These are phyloP conservation scores for Myotis pilosus DNA, from an alignment of 2,797 vertebrate genomes.

Conservation along the genomic window DNA sequence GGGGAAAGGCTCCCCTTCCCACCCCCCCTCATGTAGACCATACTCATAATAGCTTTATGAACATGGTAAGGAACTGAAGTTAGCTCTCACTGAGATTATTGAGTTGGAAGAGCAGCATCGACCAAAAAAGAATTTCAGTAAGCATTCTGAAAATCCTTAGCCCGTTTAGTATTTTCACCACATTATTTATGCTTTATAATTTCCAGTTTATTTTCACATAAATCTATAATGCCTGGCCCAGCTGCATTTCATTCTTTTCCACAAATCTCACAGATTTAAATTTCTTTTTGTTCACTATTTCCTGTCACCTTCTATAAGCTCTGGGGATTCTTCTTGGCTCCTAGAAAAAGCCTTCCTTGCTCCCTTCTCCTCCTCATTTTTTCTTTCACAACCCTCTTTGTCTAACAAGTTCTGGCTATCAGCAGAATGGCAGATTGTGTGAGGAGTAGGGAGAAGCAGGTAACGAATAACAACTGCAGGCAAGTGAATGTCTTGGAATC, in stretches of 20 bases:
- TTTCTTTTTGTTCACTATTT: not conserved
- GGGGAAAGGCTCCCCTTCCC: fast-evolving
- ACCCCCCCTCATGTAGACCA: too few species aligned
- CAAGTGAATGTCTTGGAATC: not conserved
- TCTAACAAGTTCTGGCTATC: not conserved
- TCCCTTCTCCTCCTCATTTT: not conserved
- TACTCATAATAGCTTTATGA: not conserved
- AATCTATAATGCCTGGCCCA: not conserved
- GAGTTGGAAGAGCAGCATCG: not conserved
- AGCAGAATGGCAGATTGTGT: not conserved
- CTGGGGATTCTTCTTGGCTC: not conserved
- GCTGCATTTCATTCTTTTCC: not conserved
- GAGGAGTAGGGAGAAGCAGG: not conserved
- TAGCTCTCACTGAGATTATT: not conserved
- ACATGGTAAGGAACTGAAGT: not conserved
- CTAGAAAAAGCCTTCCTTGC: not conserved
- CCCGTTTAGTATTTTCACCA: not conserved
- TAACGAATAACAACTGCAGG: not conserved
- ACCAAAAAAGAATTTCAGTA: not conserved
- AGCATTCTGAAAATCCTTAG: not conserved
- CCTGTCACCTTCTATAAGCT: not conserved
- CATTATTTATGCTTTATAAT: not conserved
- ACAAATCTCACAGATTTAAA: not conserved
- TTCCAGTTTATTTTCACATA: not conserved
- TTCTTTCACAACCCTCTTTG: not conserved